These are phyloP conservation scores for Adelosebastes latens DNA, from an alignment of 2,797 vertebrate species.

Conservation along the genomic window DNA sequence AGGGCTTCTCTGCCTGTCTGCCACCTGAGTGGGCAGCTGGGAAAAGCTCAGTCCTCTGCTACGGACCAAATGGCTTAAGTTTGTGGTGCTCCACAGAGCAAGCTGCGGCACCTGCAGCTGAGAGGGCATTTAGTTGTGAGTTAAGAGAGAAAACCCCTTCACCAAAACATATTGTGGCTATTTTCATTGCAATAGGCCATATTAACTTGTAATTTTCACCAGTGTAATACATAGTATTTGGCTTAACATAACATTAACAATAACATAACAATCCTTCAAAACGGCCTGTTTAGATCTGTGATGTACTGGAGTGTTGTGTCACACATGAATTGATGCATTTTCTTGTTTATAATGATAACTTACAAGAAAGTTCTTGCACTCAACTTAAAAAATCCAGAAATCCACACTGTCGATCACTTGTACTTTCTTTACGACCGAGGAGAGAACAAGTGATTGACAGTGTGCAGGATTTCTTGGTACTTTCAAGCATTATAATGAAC, in stretches of 20 bases:
- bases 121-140: not conserved
- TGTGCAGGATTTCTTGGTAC: not conserved
- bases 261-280: not conserved
- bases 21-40: constrained; percentile 39
- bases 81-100: not conserved
- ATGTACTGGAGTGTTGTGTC: not conserved
- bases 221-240: not conserved
- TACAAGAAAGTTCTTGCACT: not conserved
- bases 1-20: constrained; percentile 29
- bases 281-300: not conserved
- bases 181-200: not conserved
- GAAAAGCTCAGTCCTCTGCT: constrained; percentile 11
- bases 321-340: not conserved
- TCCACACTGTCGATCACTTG: too few species aligned
- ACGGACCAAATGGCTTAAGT: constrained; percentile 13
- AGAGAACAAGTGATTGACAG: not conserved
- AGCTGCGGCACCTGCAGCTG: not conserved
- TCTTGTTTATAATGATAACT: not conserved
- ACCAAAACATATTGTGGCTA: not conserved
- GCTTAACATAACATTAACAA: not conserved
- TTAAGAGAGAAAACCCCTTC: not conserved
- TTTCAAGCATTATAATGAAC: not conserved
- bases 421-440: not conserved
- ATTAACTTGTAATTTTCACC: not conserved
- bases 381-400: too few species aligned